phyloP scores from a whole-genome alignment of 2,113 vertebrate species.

The Aptenodytes patagonicus region DNA sequence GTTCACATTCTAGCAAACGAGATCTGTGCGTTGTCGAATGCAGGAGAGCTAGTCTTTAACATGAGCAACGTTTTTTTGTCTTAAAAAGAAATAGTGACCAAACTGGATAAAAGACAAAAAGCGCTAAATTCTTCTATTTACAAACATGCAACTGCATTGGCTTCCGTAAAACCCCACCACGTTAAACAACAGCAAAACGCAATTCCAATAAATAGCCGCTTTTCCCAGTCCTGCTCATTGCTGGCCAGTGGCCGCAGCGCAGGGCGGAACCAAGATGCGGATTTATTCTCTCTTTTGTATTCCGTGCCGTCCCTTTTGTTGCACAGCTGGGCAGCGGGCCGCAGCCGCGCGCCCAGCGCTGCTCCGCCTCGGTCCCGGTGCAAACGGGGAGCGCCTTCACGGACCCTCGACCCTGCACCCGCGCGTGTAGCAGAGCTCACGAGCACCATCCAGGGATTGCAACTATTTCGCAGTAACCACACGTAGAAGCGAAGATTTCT shows the following conservation, averaged over 20 bases:
- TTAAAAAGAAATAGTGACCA: background rate
- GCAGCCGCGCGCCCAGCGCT: background rate
- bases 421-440: background rate
- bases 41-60: background rate
- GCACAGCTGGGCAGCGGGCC: rapidly evolving
- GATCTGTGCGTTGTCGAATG: background rate
- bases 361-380: rapidly evolving
- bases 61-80: background rate
- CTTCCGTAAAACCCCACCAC: background rate
- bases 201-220: background rate
- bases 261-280: rapidly evolving
- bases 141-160: background rate
- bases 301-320: background rate
- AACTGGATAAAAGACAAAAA: background rate
- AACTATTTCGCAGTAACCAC: background rate
- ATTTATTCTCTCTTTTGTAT: background rate
- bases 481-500: rapidly evolving
- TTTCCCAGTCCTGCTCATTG: background rate
- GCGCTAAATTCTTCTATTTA: background rate
- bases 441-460: rapidly evolving
- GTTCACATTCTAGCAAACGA: background rate
- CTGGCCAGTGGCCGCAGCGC: background rate
- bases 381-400: rapidly evolving
- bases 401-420: background rate
- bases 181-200: background rate